Evolutionary conservation across 1,140 invertebrate species (phyloP).

Genomic region (Drosophila ficusphila): DNA sequence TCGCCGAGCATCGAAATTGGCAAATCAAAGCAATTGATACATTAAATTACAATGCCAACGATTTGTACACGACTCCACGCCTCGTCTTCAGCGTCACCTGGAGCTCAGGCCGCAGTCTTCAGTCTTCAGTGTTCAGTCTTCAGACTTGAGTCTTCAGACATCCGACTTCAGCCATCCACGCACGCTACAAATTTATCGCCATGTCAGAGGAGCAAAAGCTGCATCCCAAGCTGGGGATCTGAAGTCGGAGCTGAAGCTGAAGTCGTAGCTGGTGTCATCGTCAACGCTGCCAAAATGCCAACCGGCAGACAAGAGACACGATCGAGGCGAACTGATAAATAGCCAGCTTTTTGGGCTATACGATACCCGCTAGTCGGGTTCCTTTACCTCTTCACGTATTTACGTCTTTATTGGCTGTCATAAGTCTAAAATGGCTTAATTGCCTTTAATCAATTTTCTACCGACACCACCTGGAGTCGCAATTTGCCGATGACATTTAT

Average conservation of each 20-base stretch:
- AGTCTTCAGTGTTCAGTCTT: not conserved
- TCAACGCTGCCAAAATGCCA: constrained; percentile 71
- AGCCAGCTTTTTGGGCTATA: constrained; percentile 52
- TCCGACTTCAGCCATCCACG: constrained; percentile 53
- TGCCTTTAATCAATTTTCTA: constrained; percentile 34
- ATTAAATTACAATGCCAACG: constrained; percentile 83
- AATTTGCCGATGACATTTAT: constrained; percentile 7
- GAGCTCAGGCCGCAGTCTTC: constrained; percentile 11
- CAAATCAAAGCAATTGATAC: constrained; percentile 83
- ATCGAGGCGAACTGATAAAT: constrained; percentile 4
- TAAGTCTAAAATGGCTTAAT: constrained; percentile 31
- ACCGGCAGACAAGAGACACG: constrained; percentile 32
- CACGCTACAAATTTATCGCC: constrained; percentile 74
- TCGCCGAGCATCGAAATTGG: constrained; percentile 69
- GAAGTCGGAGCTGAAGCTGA: not conserved
- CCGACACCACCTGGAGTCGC: not conserved
- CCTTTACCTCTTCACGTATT: constrained; percentile 11
- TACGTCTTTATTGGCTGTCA: constrained; percentile 28
- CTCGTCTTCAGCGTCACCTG: constrained; percentile 56
- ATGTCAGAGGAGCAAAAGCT: constrained; percentile 29
- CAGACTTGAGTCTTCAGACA: constrained; percentile 6
- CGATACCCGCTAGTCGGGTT: constrained; percentile 60
- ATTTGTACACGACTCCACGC: constrained; percentile 80
- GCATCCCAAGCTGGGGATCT: constrained; percentile 17
- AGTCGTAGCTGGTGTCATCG: constrained; percentile 64